Percentiles rank a stretch among this genome's conserved stretches.
These are phyloP conservation scores for Zophobas morio DNA, from an alignment of 1,140 invertebrate species.

Conservation along the genomic window DNA sequence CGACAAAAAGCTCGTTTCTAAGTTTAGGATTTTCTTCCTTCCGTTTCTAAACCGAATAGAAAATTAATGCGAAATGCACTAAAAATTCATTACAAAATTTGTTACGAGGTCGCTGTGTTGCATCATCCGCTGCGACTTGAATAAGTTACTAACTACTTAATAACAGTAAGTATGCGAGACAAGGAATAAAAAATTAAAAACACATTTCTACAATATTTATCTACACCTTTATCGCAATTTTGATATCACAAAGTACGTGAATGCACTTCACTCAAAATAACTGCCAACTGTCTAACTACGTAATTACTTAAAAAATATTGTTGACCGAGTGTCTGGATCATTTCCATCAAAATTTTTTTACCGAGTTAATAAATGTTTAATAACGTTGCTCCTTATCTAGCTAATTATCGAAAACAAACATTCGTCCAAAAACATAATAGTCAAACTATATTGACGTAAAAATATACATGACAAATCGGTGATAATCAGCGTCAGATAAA, in stretches of 20 bases:
- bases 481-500: conserved; percentile 14
- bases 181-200: background rate
- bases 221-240: background rate
- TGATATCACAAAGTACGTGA: background rate
- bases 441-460: conserved; percentile 21
- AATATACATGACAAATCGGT: conserved; percentile 27
- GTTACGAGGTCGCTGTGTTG: conserved; percentile 31
- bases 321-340: conserved; percentile 16
- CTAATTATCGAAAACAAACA: conserved; percentile 25
- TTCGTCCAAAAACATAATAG: conserved; percentile 22
- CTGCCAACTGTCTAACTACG: background rate
- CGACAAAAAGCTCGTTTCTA: too few species aligned
- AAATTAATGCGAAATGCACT: background rate
- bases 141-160: conserved; percentile 12
- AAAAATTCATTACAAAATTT: conserved; percentile 28
- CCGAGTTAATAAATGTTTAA: conserved; percentile 24
- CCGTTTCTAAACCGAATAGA: background rate
- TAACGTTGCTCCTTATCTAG: conserved; percentile 10
- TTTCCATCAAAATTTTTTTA: conserved; percentile 20
- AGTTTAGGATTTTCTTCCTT: background rate
- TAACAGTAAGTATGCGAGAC: background rate
- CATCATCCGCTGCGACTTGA: conserved; percentile 17
- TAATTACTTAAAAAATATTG: conserved; percentile 15
- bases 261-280: background rate
- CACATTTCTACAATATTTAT: background rate